These are phyloP conservation scores for Magallana angulata DNA, from an alignment of 1,140 invertebrate genomes.

Conservation along the genomic window DNA sequence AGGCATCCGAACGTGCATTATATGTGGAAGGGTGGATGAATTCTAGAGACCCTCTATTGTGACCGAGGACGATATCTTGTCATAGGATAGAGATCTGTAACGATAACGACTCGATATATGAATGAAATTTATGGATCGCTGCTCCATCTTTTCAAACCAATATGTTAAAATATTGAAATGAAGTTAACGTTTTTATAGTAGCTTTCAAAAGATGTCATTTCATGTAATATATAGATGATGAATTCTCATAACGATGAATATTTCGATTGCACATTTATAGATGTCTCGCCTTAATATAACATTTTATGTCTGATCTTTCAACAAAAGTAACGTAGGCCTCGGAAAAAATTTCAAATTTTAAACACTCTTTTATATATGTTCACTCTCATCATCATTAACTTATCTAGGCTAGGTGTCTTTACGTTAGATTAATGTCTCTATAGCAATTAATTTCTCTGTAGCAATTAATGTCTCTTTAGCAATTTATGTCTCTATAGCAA, in stretches of 20 bases:
- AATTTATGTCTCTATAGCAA: no score
- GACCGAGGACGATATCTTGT: neutral
- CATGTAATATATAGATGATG: neutral
- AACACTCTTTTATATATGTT: no score
- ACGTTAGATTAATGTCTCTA: no score
- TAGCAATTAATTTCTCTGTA: no score
- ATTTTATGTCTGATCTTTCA: no score
- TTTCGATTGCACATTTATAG: neutral
- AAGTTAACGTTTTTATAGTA: constrained; percentile 10
- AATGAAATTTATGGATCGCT: constrained; percentile 17
- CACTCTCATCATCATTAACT: no score
- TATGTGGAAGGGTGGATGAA: neutral
- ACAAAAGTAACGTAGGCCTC: no score
- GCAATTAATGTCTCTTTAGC: no score
- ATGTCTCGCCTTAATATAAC: no score
- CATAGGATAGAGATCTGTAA: neutral
- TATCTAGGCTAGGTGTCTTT: no score
- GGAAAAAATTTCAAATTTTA: no score
- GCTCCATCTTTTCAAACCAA: constrained; percentile 27
- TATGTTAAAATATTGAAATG: constrained; percentile 26
- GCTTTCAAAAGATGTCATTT: constrained; percentile 13
- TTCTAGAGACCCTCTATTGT: constrained; percentile 11
- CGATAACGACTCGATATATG: constrained; percentile 19
- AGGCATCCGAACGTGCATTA: neutral
- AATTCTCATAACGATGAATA: neutral